Evolutionary conservation across 2,113 vertebrate species (phyloP).

Genomic region (Syngnathus scovelli): DNA sequence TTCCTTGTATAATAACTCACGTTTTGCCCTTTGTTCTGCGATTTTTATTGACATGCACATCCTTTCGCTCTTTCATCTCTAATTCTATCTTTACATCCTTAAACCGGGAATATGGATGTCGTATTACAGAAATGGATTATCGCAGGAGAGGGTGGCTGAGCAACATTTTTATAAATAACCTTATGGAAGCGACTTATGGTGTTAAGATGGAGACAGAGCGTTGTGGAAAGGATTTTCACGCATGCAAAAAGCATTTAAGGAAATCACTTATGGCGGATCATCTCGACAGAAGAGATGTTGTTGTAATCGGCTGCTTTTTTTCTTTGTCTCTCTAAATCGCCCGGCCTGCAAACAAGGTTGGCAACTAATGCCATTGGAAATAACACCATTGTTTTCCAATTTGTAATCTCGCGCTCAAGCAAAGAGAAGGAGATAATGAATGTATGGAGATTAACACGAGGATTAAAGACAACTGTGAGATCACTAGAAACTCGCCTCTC

Average conservation of each 20-base stretch:
- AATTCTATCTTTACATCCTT: constrained; percentile 5
- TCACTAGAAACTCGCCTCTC: constrained; percentile 4
- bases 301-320: constrained; percentile 23
- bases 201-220: constrained; percentile 14
- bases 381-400: constrained; percentile 38
- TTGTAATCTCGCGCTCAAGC: constrained; percentile 47
- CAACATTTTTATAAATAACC: constrained; percentile 32
- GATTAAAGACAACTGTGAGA: constrained; percentile 14
- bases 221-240: constrained; percentile 15
- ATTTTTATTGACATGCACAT: background rate
- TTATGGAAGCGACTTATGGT: constrained; percentile 37
- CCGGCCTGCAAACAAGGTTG: constrained; percentile 15
- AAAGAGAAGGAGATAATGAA: constrained; percentile 37
- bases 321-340: constrained; percentile 30
- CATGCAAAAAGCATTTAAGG: constrained; percentile 4
- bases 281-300: constrained; percentile 3
- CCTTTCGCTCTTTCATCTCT: background rate
- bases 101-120: constrained; percentile 30
- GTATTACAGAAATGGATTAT: constrained; percentile 36
- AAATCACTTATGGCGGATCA: constrained; percentile 20
- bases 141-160: background rate
- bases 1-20: background rate
- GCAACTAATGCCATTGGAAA: constrained; percentile 28
- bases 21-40: background rate
- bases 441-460: constrained; percentile 39